Evolutionary conservation across 2,888 invertebrate genomes (phyloP), one percentile per base, ranked within the genome.

Genomic region (Merodon equestris): DNA sequence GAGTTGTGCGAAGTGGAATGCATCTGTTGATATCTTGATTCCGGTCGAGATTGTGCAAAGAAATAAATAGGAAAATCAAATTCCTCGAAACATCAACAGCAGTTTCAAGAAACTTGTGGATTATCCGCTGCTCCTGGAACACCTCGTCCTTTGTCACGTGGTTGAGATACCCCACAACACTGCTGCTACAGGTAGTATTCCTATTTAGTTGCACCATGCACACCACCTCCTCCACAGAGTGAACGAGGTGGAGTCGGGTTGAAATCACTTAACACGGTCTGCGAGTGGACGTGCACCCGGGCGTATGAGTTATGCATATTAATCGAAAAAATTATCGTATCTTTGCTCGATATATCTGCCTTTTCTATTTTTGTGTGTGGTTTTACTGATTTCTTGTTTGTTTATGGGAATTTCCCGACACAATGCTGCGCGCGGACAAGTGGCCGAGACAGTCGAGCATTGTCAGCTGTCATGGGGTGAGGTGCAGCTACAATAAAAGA

Each of bases 251-350:
- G 45, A 40, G 56, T 45, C 48, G 58, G 53, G 38, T 53, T 70
- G 75, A 34, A 58, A 47, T 58, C 36, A 40, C 45, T 63, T 63
- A 19, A 38, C 40, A 60, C 61, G 48, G 7, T 27, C 27, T 27
- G 7, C 7, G 27, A 27, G 3, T 27, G 27, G 27, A 45, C 58
- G 77, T 77, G 61, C 77, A 77, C 77, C 67, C 77, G 77, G 77
- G 77, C 77, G 77, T 77, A 77, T 77, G 77, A 67, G 77, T 73
- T 77, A 77, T 77, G 77, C 77, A 77, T 77, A 73, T 77, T 77
- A 77, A 77, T 73, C 48, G 73, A 63, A 73, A n/a, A 27, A 68
- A 73, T 77, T 77, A 58, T 58, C 63, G 63, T 63, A 27, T 27
- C 27, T 27, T 27, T 27, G 56, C 54, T 44, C 45, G 45, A 57